Evolutionary conservation across 2,888 invertebrate species (phyloP).

Genomic region (Andrena minutula): DNA sequence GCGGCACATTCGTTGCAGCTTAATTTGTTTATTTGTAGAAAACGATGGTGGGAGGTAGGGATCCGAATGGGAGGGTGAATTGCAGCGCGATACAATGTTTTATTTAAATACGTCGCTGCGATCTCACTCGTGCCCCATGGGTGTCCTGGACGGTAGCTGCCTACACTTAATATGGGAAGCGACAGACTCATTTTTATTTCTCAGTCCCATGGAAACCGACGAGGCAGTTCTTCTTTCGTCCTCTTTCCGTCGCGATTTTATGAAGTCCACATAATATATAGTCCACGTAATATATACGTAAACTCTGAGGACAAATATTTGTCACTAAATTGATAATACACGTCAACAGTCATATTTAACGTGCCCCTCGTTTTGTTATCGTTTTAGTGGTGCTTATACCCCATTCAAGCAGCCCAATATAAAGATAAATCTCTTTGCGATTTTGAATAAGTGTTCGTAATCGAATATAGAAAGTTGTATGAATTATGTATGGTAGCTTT

Average conservation of each 20-base stretch:
- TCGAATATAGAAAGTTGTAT: too few species aligned
- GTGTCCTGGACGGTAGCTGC: constrained; percentile 80
- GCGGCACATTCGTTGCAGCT: constrained; percentile 77
- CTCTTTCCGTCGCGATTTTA: constrained; percentile 63
- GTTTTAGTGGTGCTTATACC: too few species aligned
- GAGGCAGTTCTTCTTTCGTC: constrained; percentile 50
- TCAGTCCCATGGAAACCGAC: constrained; percentile 72
- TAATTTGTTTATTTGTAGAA: constrained; percentile 82
- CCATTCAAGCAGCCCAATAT: too few species aligned
- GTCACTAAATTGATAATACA: background rate
- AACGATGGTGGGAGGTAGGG: constrained; percentile 51
- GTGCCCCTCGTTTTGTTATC: too few species aligned
- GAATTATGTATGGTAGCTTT: background rate
- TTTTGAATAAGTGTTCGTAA: background rate
- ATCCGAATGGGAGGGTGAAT: constrained; percentile 72
- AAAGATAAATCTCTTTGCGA: background rate
- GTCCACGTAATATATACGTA: constrained; percentile 20
- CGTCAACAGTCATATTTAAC: background rate
- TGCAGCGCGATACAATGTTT: constrained; percentile 82
- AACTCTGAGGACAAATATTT: constrained; percentile 9
- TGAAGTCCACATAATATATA: constrained; percentile 15
- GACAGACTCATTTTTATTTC: constrained; percentile 83
- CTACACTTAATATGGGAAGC: constrained; percentile 83
- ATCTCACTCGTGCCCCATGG: constrained; percentile 81
- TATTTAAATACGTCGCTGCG: constrained; percentile 83